A percentile compares a stretch with the other conserved stretches of the same genome.
phyloP scores from a whole-genome alignment of 2,113 vertebrate genomes.

The Candoia aspera region DNA sequence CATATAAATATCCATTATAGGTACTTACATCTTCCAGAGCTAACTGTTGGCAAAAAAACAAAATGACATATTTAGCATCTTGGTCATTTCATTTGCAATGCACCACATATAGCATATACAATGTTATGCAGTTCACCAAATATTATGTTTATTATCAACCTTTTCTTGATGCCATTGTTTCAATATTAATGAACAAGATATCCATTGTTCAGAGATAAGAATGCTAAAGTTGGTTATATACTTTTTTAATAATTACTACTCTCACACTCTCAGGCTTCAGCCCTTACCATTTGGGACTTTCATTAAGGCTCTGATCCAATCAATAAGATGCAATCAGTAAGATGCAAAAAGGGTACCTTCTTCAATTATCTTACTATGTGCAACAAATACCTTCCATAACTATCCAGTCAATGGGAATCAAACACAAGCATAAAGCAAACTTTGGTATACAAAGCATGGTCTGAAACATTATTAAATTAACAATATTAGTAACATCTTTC shows the following conservation, averaged over 20 bases:
- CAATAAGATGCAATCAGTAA: background rate
- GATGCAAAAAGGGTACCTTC: background rate
- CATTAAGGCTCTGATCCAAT: background rate
- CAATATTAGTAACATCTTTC: background rate
- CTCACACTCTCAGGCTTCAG: background rate
- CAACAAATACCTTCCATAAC: background rate
- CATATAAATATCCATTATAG: slow-evolving; percentile 10
- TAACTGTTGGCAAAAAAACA: slow-evolving; percentile 39
- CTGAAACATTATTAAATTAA: background rate
- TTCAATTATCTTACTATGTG: background rate
- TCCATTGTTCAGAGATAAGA: background rate
- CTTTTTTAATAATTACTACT: background rate
- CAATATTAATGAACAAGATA: background rate
- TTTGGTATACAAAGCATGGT: too few species aligned
- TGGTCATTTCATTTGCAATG: slow-evolving; percentile 16
- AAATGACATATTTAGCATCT: slow-evolving; percentile 44
- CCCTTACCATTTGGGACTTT: background rate
- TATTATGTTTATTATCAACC: background rate
- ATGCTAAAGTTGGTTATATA: background rate
- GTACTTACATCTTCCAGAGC: slow-evolving; percentile 60
- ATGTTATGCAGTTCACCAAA: background rate
- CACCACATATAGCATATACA: slow-evolving; percentile 3
- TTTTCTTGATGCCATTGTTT: background rate
- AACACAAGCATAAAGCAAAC: background rate
- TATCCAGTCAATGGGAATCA: background rate